phyloP scores from a whole-genome alignment of 2,797 vertebrate genomes.

The Sciurus vulgaris region DNA sequence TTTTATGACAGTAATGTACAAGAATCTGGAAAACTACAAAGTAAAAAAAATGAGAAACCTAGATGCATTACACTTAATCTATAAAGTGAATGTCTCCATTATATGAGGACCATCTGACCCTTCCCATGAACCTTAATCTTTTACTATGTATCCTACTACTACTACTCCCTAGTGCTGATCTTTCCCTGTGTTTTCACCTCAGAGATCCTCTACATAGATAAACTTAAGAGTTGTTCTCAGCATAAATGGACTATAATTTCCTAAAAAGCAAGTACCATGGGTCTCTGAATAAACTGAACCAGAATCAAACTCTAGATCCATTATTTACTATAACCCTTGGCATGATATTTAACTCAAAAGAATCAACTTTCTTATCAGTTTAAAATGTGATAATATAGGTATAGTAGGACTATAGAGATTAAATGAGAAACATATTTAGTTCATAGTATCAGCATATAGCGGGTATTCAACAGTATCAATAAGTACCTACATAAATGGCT shows the following conservation, averaged over 20 bases:
- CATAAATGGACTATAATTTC: background rate
- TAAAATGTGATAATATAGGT: conserved; percentile 35
- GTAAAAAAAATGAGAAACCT: background rate
- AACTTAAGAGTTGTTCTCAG: background rate
- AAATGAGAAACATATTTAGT: conserved; percentile 21
- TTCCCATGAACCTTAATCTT: background rate
- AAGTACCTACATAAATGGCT: background rate
- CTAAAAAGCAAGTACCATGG: background rate
- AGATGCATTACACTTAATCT: background rate
- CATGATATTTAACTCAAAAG: background rate
- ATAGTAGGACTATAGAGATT: background rate
- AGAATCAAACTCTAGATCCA: background rate
- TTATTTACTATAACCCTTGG: background rate
- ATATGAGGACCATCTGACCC: background rate
- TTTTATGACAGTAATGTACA: conserved; percentile 38
- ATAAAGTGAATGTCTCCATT: conserved; percentile 7
- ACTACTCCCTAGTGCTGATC: background rate
- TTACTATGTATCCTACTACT: background rate
- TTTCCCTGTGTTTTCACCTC: conserved; percentile 15
- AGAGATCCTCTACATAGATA: background rate
- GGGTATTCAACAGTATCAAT: background rate
- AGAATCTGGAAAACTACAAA: conserved; percentile 11
- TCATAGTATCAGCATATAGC: background rate
- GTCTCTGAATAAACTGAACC: conserved; percentile 47
- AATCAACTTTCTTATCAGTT: conserved; percentile 45